Base-by-base conservation (phyloP, 2,113 vertebrate genomes). In the Sinocyclocheilus anophthalmus region DNA sequence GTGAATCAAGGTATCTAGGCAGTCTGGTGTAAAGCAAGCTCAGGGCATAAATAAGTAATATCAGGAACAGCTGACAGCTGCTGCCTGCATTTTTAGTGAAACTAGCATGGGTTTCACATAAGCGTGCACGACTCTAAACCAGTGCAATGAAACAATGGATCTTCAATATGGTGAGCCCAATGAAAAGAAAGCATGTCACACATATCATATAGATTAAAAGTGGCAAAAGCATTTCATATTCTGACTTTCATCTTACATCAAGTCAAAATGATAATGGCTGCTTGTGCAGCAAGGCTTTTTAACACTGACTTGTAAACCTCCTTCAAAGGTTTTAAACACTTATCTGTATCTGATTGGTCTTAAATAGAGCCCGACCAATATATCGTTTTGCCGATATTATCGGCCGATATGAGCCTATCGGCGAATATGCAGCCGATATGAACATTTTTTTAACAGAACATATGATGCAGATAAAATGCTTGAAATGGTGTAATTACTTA, bases 51-150 rank as follows among this genome's bases (percentile, higher is more conserved):
- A 70, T 24, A 69, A 69, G 61, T 50, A 69, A 42, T 39, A 57
- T 80, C 37, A 88, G 9, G 81, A 48, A 85, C 79, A 85, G 76
- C 82, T 87, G 83, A 81, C 67, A 84, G 53, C 39, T 63, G 76
- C 5, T 37, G 13, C 12, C 73, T 16, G 20, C 37, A 20, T 20
- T 59, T 30, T 85, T 33, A 26, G 16, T 70, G n/a, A 63, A 53
- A 87, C 50, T 79, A 33, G 7, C 55, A 72, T 59, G 30, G 63
- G 45, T 88, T 88, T 81, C 45, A 18, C 13, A 77, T 8, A 45
- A 30, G 5, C 12, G 18, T 69, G 20, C 22, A 39, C 13, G 6
- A 42, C 20, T 61, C 6, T 3, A 63, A 45, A 39, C 55, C 33
- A 1, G 12, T 1, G 77, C 18, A 33, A 13, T 8, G 20, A n/a